Conservation (phyloP, 2,797 vertebrate species). For the Sphaeramia orbicularis region DNA sequence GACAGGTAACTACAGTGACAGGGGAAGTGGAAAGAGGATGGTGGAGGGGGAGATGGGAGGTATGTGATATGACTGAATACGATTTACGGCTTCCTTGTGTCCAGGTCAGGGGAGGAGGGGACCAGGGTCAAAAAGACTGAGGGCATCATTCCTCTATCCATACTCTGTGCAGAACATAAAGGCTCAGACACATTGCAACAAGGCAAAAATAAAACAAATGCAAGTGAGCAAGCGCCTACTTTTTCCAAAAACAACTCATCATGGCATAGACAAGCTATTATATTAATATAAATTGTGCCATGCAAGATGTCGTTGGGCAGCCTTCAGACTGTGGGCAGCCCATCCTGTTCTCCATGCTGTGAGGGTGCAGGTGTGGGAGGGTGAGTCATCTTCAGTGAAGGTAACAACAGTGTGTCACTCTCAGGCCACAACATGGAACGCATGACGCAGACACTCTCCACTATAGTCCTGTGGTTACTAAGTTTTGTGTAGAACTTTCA, state of each 20-base stretch:
- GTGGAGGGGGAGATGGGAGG: not conserved
- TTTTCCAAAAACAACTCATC: conserved; percentile 9
- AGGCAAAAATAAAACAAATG: not conserved
- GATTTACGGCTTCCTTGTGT: conserved; percentile 55
- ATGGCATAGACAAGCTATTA: conserved; percentile 8
- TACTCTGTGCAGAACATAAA: conserved; percentile 15
- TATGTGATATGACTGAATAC: too few relatives aligned
- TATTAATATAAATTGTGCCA: conserved; percentile 39
- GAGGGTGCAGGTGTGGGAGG: conserved; percentile 30
- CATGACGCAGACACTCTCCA: conserved; percentile 15
- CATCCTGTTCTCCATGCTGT: conserved; percentile 54
- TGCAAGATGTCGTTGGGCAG: conserved; percentile 27
- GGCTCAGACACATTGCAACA: not conserved
- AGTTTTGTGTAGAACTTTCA: not conserved
- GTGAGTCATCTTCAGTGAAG: conserved; percentile 73
- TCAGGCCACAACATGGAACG: conserved; percentile 40
- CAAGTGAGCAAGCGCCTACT: not conserved
- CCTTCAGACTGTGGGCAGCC: conserved; percentile 46
- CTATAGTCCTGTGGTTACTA: too few relatives aligned
- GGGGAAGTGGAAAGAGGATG: conserved; percentile 19
- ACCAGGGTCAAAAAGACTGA: conserved; percentile 47
- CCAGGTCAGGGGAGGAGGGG: conserved; percentile 50
- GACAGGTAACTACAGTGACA: conserved; percentile 42
- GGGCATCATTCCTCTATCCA: conserved; percentile 38
- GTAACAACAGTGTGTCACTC: conserved; percentile 53